A percentile compares a stretch with the other conserved stretches of the same genome.
Evolutionary conservation across 2,113 vertebrate species (phyloP).

Genomic region (Rousettus leschenaultii): DNA sequence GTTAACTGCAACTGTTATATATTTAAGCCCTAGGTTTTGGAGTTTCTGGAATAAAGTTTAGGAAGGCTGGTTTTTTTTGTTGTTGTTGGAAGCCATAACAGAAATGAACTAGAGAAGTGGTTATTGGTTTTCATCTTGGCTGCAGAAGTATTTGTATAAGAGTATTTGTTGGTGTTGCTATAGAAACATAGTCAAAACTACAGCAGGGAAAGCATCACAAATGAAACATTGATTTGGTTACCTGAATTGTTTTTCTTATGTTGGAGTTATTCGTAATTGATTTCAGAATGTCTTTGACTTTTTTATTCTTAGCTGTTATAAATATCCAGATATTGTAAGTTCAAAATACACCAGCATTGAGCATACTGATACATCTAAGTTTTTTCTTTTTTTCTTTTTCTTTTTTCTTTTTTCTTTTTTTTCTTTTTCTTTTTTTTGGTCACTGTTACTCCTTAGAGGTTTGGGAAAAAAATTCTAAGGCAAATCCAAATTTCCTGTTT

Average conservation of each 20-base stretch:
- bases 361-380: background rate
- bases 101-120: slow-evolving; percentile 32
- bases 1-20: background rate
- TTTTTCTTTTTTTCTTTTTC: background rate
- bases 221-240: background rate
- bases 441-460: background rate
- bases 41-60: slow-evolving; percentile 34
- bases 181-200: slow-evolving; percentile 37
- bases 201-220: background rate
- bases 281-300: slow-evolving; percentile 12
- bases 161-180: slow-evolving; percentile 45
- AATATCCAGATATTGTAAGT: background rate
- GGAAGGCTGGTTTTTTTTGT: background rate
- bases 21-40: background rate
- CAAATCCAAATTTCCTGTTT: slow-evolving; percentile 15
- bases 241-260: background rate
- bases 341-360: background rate
- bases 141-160: slow-evolving; percentile 4
- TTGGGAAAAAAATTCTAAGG: background rate
- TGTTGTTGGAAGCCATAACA: slow-evolving; percentile 13
- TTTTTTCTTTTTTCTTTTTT: background rate
- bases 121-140: slow-evolving; percentile 50
- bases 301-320: background rate
- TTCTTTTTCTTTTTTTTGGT: background rate
- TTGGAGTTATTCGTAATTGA: background rate